phyloP scores from a whole-genome alignment of 2,797 vertebrate genomes.

The Alcedo quadribrachys region DNA sequence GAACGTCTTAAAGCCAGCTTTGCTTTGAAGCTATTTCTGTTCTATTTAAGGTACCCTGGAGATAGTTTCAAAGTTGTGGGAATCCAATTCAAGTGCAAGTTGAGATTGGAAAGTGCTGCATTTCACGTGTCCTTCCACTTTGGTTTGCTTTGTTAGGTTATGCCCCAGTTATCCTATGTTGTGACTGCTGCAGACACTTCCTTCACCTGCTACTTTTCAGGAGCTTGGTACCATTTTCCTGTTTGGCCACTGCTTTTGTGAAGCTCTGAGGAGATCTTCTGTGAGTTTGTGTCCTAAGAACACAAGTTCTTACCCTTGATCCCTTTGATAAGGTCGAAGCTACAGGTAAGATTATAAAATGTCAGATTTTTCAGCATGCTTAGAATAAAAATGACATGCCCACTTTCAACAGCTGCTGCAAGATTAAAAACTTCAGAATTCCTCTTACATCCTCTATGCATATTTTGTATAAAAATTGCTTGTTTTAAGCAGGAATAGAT shows the following conservation, averaged over 20 bases:
- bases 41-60: conserved; percentile 33
- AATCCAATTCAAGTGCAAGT: conserved; percentile 47
- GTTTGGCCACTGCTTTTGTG: background rate
- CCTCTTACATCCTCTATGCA: background rate
- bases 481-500: background rate
- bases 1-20: background rate
- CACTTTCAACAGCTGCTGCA: background rate
- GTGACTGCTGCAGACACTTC: background rate
- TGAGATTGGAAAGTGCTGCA: background rate
- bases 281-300: background rate
- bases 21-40: conserved; percentile 41
- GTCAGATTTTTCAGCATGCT: background rate
- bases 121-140: background rate
- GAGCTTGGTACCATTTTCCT: background rate
- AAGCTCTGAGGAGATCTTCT: background rate
- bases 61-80: conserved; percentile 24
- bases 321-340: background rate
- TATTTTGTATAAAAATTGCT: background rate
- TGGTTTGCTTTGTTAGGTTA: background rate
- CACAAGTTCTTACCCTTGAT: background rate
- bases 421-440: background rate
- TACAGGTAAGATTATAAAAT: background rate
- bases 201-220: background rate
- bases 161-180: background rate
- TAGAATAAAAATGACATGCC: background rate